These are phyloP conservation scores for Peromyscus nudipes DNA, from an alignment of 2,797 vertebrate genomes.

Conservation along the genomic window DNA sequence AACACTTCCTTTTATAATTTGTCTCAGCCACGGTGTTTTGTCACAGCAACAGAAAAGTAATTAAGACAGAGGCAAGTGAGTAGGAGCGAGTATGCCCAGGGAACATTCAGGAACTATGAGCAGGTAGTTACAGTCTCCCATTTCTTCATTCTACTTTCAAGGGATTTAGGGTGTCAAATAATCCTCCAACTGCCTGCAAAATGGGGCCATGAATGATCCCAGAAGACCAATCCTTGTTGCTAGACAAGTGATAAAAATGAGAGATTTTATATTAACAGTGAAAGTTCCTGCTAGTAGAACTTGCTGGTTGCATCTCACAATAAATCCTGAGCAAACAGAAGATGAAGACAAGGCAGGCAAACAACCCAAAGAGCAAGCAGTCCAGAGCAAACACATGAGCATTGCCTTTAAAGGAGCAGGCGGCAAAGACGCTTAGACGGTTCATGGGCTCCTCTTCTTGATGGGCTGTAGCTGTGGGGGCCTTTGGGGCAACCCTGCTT, in stretches of 20 bases:
- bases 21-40: not conserved
- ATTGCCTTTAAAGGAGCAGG: not conserved
- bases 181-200: not conserved
- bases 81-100: too few species aligned
- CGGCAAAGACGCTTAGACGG: too few species aligned
- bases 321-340: not conserved
- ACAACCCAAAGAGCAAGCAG: not conserved
- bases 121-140: not conserved
- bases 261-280: not conserved
- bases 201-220: too few species aligned
- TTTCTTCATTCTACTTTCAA: not conserved
- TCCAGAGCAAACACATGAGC: not conserved
- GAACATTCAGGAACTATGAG: not conserved
- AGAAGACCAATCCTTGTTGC: not conserved
- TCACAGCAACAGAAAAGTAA: not conserved
- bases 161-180: too few species aligned
- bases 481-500: not conserved
- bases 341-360: not conserved
- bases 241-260: not conserved
- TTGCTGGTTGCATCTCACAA: not conserved
- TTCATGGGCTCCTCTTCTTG: too few species aligned
- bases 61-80: not conserved
- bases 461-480: not conserved
- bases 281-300: too few species aligned
- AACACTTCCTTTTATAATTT: not conserved